phyloP scores from a whole-genome alignment of 2,797 vertebrate genomes.

The Chromis chromis region DNA sequence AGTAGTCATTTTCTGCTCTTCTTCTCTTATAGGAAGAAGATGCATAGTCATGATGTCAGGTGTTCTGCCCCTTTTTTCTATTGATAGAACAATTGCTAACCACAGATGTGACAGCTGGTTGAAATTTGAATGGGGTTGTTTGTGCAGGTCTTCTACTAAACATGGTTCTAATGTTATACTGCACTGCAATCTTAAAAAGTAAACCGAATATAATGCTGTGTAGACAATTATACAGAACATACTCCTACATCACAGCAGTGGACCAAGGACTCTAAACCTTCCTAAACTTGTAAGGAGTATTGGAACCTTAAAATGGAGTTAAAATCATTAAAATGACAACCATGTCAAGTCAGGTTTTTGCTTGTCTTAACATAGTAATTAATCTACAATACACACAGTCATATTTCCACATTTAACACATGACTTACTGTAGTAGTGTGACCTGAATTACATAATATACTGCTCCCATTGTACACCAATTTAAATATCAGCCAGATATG shows the following conservation, averaged over 20 bases:
- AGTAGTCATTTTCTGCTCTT: background rate
- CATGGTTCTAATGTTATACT: conserved; percentile 4
- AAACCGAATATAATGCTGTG: background rate
- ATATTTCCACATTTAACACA: conserved; percentile 2
- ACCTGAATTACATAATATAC: conserved; percentile 5
- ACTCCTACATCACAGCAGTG: conserved; percentile 1
- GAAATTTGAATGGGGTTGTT: conserved; percentile 13
- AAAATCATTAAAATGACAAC: conserved; percentile 2
- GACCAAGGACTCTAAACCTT: conserved; percentile 7
- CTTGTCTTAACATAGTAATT: background rate
- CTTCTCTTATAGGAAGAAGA: background rate
- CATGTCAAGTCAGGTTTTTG: background rate
- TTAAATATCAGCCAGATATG: conserved; percentile 9
- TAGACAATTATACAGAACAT: conserved; percentile 16
- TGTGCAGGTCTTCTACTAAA: conserved; percentile 1
- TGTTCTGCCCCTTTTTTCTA: conserved; percentile 1
- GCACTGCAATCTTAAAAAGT: background rate
- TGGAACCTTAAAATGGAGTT: conserved; percentile 4
- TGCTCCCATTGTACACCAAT: conserved; percentile 13
- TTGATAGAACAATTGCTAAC: background rate
- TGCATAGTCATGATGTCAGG: conserved; percentile 8
- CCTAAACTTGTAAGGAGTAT: background rate
- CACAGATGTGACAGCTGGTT: conserved; percentile 1
- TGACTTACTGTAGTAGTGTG: background rate
- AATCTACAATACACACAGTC: background rate